Conservation (phyloP, 2,888 invertebrate genomes). For the Microplitis manilae region DNA sequence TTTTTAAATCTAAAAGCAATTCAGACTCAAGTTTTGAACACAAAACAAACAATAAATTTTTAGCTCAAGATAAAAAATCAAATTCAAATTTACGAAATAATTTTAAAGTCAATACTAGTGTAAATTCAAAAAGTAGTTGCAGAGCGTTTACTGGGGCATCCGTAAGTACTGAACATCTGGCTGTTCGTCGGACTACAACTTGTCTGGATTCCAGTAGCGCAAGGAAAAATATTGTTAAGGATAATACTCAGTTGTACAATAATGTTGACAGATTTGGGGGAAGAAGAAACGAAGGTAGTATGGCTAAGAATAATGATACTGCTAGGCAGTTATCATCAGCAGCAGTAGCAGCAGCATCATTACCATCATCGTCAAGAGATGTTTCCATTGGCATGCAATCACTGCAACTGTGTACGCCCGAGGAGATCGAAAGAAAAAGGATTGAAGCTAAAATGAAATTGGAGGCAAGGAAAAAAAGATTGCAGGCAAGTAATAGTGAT, state of each 20-base stretch:
- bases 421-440: constrained; percentile 78
- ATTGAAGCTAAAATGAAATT: constrained; percentile 76
- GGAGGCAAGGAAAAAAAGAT: constrained; percentile 72
- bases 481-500: neutral
- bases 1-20: constrained; percentile 61
- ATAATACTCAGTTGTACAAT: constrained; percentile 44
- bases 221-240: constrained; percentile 35
- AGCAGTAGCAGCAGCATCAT: neutral
- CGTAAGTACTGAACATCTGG: constrained; percentile 54
- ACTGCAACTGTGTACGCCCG: constrained; percentile 71
- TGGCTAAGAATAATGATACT: constrained; percentile 38
- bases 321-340: neutral
- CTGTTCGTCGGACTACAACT: constrained; percentile 33
- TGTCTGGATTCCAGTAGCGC: constrained; percentile 34
- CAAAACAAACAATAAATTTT: constrained; percentile 3
- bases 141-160: constrained; percentile 36
- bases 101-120: neutral
- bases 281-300: constrained; percentile 48
- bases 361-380: constrained; percentile 40
- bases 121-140: neutral
- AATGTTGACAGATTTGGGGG: constrained; percentile 51
- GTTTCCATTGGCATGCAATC: constrained; percentile 46
- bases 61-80: constrained; percentile 5
- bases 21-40: constrained; percentile 56
- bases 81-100: constrained; percentile 18